Evolutionary conservation across 64 coral and sea anemone species (phyloP).

Genomic region (Catalaphyllia jardinei): DNA sequence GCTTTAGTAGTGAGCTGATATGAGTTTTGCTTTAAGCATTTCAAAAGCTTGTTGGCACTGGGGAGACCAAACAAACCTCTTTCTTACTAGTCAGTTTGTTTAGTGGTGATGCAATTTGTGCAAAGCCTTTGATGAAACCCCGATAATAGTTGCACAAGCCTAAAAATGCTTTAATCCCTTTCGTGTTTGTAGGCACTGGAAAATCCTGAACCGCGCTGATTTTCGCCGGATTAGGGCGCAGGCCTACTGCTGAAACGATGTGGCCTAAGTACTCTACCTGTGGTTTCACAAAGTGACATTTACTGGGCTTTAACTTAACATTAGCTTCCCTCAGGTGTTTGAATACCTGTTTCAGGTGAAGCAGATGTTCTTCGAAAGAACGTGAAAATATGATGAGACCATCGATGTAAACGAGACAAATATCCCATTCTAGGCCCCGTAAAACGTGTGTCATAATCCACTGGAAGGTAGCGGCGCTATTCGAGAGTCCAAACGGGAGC

Average conservation of each 20-base stretch:
- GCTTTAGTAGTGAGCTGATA: no score
- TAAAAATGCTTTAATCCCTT: slow-evolving; percentile 6
- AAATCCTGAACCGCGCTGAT: background rate
- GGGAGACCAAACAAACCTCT: no score
- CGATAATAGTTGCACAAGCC: slow-evolving; percentile 34
- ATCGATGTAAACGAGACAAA: slow-evolving; percentile 51
- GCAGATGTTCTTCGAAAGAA: background rate
- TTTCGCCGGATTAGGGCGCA: slow-evolving; percentile 6
- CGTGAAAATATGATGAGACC: slow-evolving; percentile 39
- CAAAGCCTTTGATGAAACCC: no score
- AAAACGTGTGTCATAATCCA: slow-evolving; percentile 30
- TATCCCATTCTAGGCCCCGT: slow-evolving; percentile 27
- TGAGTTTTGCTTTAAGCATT: no score
- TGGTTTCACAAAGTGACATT: background rate
- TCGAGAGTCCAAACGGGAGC: slow-evolving; percentile 26
- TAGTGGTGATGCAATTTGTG: no score
- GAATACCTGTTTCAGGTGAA: background rate
- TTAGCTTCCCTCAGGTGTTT: slow-evolving; percentile 42
- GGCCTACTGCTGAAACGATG: background rate
- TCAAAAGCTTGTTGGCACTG: no score
- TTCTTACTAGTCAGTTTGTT: no score
- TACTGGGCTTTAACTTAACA: background rate
- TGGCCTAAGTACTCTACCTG: slow-evolving; percentile 16
- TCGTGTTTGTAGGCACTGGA: background rate
- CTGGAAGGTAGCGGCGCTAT: slow-evolving; percentile 34